A percentile compares a stretch with the other conserved stretches of the same genome.
Evolutionary conservation across 1,140 invertebrate genomes (phyloP).

Genomic region (Triops longicaudatus): DNA sequence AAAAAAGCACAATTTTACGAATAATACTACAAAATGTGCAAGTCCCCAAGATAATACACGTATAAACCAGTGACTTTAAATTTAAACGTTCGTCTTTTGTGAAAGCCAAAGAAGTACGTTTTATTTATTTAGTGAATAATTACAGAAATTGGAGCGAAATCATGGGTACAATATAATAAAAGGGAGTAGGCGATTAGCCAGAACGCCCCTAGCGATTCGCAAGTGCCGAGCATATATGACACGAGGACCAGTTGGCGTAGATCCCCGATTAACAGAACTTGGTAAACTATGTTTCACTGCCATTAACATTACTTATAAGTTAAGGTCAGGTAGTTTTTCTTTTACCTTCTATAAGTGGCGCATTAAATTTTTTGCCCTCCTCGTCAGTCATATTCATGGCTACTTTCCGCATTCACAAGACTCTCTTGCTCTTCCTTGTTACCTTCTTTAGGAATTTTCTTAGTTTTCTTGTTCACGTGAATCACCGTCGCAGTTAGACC

Average conservation of each 20-base stretch:
- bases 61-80: neutral
- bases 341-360: no score
- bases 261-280: neutral
- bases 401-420: constrained; percentile 53
- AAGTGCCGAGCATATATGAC: neutral
- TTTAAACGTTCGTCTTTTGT: neutral
- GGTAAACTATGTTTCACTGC: no score
- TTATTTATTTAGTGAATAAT: constrained; percentile 13
- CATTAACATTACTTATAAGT: no score
- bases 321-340: no score
- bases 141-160: neutral
- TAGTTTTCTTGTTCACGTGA: constrained; percentile 36
- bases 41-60: neutral
- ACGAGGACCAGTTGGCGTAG: neutral
- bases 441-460: constrained; percentile 43
- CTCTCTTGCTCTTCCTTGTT: constrained; percentile 52
- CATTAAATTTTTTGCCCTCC: neutral
- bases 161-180: neutral
- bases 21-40: neutral
- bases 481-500: constrained; percentile 46
- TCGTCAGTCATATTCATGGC: constrained; percentile 60
- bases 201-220: neutral
- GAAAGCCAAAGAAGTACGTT: neutral
- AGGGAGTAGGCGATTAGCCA: neutral
- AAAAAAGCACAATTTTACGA: neutral